A percentile compares a stretch with the other conserved stretches of the same genome.
These are phyloP conservation scores for Venustoraphidia nigricollis DNA, from an alignment of 2,888 invertebrate genomes.

Conservation along the genomic window DNA sequence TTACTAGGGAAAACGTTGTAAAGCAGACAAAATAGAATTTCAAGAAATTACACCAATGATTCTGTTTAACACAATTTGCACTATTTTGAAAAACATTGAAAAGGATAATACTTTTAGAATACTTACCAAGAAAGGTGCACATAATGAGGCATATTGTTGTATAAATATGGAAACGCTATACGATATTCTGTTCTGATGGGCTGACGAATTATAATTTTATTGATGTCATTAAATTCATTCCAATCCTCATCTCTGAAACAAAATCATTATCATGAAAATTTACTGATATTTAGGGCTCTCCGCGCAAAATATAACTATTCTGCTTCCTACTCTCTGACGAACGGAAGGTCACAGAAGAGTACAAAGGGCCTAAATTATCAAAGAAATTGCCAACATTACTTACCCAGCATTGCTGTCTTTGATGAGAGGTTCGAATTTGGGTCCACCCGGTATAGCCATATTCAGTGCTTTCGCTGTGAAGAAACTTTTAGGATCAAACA, in stretches of 20 bases:
- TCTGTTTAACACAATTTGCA: not conserved
- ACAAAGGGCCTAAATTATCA: no score
- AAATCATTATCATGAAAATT: no score
- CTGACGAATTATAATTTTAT: constrained; percentile 98
- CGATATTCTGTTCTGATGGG: constrained; percentile 98
- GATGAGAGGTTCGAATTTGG: constrained; percentile 97
- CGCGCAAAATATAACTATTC: no score
- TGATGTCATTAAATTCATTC: constrained; percentile 99
- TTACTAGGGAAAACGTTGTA: no score
- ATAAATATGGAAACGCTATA: constrained; percentile 97
- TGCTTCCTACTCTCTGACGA: no score
- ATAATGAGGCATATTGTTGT: constrained; percentile 97
- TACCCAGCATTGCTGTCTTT: constrained; percentile 92
- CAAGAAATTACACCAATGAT: no score
- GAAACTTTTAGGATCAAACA: constrained; percentile 98
- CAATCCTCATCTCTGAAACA: constrained; percentile 88
- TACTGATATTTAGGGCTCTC: no score
- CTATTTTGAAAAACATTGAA: not conserved
- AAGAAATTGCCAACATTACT: constrained; percentile 19
- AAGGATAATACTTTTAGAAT: not conserved
- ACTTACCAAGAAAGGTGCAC: constrained; percentile 96
- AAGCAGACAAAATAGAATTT: no score
- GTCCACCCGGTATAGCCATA: constrained; percentile 99
- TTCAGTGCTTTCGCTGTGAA: constrained; percentile 99
- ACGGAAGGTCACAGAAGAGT: no score